Base-by-base conservation (phyloP, 2,888 invertebrate genomes). In the Platerodrilus igneus region DNA sequence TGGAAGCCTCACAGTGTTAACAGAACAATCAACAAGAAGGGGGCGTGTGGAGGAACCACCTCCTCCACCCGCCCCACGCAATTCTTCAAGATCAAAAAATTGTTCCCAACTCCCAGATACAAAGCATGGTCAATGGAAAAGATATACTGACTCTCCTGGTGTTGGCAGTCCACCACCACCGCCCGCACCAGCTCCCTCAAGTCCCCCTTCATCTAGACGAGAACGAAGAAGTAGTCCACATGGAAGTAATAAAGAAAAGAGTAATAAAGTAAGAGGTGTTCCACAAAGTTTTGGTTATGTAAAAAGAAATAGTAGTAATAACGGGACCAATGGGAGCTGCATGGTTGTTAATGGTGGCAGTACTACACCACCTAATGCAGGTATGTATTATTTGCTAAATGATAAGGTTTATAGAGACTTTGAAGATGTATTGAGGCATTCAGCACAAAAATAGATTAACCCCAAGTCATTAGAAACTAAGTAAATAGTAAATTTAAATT, bases 271-370 rank as follows among this genome's bases (percentile, higher is more conserved):
- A 30, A 64, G 75, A 45, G 81, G 81, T 8, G 86, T 85, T 8
- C 87, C 88, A 5, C 86, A 87, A 55, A 87, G 81, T 65, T 89
- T 89, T 59, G 88, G 88, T 33, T 89, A 89, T 64, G 83, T 87
- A 27, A 89, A 89, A 62, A 76, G 87, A 55, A 72, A 74, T 51
- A 72, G 72, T 25, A 55, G 51, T 17, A 77, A 80, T 44, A 82
- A 82, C 51, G 38, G 41, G 37, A 41, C 46, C 41, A 46, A 41
- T 17, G 50, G 55, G 6, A 47, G 48, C 10, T 60, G 59, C 19
- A n/a, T n/a, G n/a, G 50, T 55, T n/a, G 49, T 68, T 3, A 74
- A 72, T 51, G 73, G 72, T 4, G n/a, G n/a, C n/a, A n/a, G n/a
- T n/a, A 59, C 50, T 36, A 52, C 50, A 47, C 55, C 51, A 47